A percentile compares a stretch with the other conserved stretches of the same genome.
Evolutionary conservation across 2,113 vertebrate genomes (phyloP).

Genomic region (Passer montanus): DNA sequence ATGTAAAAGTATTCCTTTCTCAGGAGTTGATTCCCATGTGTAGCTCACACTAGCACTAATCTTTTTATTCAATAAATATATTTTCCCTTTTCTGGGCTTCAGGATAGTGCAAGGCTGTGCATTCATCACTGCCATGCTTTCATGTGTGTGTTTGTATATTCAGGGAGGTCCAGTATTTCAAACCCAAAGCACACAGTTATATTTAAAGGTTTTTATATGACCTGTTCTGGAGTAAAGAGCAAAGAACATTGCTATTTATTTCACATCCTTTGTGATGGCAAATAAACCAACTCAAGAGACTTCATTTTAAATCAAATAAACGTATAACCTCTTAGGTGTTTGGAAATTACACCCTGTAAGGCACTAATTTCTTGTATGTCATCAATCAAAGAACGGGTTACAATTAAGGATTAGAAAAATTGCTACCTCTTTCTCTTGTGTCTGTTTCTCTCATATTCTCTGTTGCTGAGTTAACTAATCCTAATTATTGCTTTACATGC

Average conservation of each 20-base stretch:
- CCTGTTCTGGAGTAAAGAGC: neutral
- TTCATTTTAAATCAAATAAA: neutral
- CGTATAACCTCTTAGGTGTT: neutral
- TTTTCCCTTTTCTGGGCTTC: constrained; percentile 41
- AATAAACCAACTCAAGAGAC: neutral
- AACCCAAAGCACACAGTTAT: neutral
- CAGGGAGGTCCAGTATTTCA: neutral
- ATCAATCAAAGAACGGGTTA: neutral
- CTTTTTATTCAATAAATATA: constrained; percentile 13
- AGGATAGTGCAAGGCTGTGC: neutral
- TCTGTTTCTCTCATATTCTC: neutral
- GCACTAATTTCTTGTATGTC: neutral
- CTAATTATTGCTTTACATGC: neutral
- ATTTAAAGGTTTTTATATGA: constrained; percentile 48
- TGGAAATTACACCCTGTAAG: neutral
- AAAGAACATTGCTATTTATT: constrained; percentile 3
- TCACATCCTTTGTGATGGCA: neutral
- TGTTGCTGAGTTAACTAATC: neutral
- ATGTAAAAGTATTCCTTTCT: neutral
- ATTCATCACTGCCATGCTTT: constrained; percentile 48
- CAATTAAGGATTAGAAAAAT: neutral
- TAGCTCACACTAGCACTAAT: neutral
- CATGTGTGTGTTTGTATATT: neutral
- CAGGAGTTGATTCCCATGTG: neutral
- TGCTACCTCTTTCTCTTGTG: neutral